Evolutionary conservation across 2,113 vertebrate genomes (phyloP).

Genomic region (Xyliphius kryptos): DNA sequence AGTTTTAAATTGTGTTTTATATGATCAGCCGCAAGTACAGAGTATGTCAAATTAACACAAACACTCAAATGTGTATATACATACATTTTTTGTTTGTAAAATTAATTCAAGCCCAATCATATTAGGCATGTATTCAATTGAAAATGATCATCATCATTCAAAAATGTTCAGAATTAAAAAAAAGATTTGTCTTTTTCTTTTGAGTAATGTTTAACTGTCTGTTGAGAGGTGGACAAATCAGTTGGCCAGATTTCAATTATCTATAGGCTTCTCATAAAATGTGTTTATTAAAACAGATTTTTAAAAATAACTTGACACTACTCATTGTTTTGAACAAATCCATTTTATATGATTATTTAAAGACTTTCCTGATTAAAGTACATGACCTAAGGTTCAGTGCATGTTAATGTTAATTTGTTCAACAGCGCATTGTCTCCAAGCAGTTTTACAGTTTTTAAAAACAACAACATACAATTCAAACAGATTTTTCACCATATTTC

Average conservation of each 20-base stretch:
- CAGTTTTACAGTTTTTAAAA: too few species aligned
- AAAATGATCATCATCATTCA: not conserved
- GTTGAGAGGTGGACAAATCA: not conserved
- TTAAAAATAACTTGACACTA: not conserved
- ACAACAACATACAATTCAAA: too few species aligned
- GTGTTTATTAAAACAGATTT: not conserved
- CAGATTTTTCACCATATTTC: too few species aligned
- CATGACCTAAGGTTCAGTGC: too few species aligned
- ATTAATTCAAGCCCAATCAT: not conserved
- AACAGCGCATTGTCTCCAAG: too few species aligned
- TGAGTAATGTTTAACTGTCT: not conserved
- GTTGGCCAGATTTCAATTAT: not conserved
- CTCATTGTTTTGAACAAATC: too few species aligned
- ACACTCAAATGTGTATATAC: slow-evolving; percentile 47
- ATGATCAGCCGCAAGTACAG: slow-evolving; percentile 67
- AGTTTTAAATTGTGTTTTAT: slow-evolving; percentile 50
- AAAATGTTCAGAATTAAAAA: not conserved
- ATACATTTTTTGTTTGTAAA: slow-evolving; percentile 33
- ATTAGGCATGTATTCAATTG: too few species aligned
- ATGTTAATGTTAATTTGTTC: too few species aligned
- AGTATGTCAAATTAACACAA: slow-evolving; percentile 66
- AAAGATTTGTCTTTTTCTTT: not conserved
- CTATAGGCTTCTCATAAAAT: not conserved
- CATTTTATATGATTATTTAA: too few species aligned
- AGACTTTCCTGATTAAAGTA: too few species aligned